Conservation (phyloP, 92 coral and sea anemone species). For the Isaurus tuberculatus region DNA sequence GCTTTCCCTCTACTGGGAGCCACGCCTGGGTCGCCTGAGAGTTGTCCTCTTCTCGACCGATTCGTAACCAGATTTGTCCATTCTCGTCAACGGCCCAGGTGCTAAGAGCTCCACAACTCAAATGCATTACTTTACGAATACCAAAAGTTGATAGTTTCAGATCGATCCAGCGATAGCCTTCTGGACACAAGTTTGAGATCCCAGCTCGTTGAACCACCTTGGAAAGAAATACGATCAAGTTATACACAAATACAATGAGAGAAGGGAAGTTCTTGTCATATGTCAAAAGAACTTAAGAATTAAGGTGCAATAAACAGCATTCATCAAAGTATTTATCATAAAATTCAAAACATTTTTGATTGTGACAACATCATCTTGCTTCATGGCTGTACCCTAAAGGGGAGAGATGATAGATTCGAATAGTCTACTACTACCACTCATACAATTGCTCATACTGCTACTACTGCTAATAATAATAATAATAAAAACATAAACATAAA, state of each 20-base stretch:
- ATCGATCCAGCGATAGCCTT: slow-evolving; percentile 87
- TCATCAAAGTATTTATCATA: no score
- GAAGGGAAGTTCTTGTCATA: no score
- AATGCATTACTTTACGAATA: slow-evolving; percentile 81
- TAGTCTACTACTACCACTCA: no score
- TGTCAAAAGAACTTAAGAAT: no score
- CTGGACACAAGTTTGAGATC: slow-evolving; percentile 79
- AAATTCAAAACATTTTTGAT: no score
- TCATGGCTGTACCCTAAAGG: no score
- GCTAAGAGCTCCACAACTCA: slow-evolving; percentile 90
- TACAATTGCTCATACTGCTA: no score
- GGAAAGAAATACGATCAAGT: background rate
- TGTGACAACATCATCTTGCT: no score
- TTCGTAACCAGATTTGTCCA: slow-evolving; percentile 88
- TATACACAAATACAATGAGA: background rate
- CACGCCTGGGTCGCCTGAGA: slow-evolving; percentile 80
- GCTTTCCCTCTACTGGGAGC: slow-evolving; percentile 83
- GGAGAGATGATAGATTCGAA: no score
- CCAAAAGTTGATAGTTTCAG: slow-evolving; percentile 68
- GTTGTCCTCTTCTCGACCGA: slow-evolving; percentile 82
- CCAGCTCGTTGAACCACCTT: slow-evolving; percentile 86
- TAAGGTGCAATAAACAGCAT: no score
- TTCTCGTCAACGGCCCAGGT: slow-evolving; percentile 95
- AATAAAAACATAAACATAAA: no score
- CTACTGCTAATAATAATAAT: no score